Conservation (phyloP, 2,888 invertebrate species). For the Pyralis farinalis region DNA sequence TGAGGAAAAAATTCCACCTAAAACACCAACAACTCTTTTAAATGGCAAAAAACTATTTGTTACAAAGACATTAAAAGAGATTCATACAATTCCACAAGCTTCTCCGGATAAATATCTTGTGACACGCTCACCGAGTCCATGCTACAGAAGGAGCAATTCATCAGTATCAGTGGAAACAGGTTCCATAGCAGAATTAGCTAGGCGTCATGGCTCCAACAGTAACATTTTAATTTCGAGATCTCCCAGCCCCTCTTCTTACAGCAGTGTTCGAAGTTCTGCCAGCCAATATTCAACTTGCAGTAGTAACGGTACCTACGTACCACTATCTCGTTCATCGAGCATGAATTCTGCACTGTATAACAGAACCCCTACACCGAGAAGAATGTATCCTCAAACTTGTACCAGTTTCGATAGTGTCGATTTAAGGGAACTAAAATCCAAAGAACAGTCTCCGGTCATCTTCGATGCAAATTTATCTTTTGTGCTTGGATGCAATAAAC, state of each 20-base stretch:
- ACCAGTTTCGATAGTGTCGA: conserved; percentile 67
- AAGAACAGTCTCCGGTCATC: conserved; percentile 89
- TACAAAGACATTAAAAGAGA: conserved; percentile 66
- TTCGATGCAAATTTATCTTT: conserved; percentile 92
- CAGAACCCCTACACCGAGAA: conserved; percentile 81
- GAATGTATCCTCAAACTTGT: conserved; percentile 85
- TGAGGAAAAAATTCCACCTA: conserved; percentile 60
- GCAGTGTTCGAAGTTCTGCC: conserved; percentile 57
- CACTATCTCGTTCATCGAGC: conserved; percentile 66
- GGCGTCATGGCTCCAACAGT: conserved; percentile 54
- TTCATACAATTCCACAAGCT: conserved; percentile 54
- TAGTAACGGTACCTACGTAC: conserved; percentile 65
- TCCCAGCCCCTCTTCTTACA: conserved; percentile 78
- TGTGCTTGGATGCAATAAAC: conserved; percentile 87
- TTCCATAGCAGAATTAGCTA: conserved; percentile 71
- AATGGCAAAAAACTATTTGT: conserved; percentile 64
- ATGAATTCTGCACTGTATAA: conserved; percentile 58
- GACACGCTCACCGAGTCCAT: conserved; percentile 60
- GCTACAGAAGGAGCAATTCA: conserved; percentile 60
- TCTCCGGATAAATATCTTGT: conserved; percentile 43
- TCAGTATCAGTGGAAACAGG: conserved; percentile 68
- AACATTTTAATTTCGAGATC: conserved; percentile 72
- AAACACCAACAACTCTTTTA: conserved; percentile 40
- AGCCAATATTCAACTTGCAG: conserved; percentile 74
- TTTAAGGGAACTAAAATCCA: conserved; percentile 80